Evolutionary conservation across 2,113 vertebrate genomes (phyloP).

Genomic region (Pitta sordida): DNA sequence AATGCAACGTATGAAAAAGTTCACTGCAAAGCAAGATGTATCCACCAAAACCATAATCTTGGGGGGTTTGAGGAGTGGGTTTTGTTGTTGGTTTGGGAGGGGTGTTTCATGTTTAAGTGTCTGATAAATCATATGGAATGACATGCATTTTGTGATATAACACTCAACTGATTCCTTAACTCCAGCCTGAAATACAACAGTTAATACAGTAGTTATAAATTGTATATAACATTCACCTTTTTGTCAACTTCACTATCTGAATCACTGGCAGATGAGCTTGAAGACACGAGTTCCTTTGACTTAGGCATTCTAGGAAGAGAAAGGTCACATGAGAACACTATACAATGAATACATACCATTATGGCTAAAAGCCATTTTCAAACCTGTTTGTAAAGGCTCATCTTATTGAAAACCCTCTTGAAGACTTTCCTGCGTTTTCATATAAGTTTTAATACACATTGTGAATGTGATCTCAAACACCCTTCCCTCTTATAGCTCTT

Average conservation of each 20-base stretch:
- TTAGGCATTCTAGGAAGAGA: constrained; percentile 87
- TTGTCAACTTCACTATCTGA: constrained; percentile 93
- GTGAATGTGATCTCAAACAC: neutral
- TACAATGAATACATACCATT: neutral
- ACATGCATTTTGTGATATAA: neutral
- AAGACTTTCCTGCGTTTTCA: neutral
- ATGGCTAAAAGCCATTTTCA: neutral
- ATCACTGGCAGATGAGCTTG: constrained; percentile 88
- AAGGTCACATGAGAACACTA: neutral
- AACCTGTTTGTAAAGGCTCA: neutral
- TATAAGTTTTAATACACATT: neutral
- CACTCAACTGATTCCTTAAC: neutral
- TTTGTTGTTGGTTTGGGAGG: neutral
- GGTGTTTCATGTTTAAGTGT: neutral
- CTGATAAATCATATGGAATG: neutral
- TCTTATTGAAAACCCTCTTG: neutral
- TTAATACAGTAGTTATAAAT: neutral
- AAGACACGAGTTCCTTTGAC: constrained; percentile 91
- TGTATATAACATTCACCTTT: constrained; percentile 76
- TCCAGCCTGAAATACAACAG: neutral
- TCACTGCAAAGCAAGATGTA: neutral
- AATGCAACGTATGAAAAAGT: neutral
- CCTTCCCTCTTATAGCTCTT: neutral
- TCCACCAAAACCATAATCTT: neutral
- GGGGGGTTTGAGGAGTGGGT: neutral